Evolutionary conservation across 1,140 invertebrate genomes (phyloP), one percentile per base, ranked within the genome.

Genomic region (Bombyx mori): DNA sequence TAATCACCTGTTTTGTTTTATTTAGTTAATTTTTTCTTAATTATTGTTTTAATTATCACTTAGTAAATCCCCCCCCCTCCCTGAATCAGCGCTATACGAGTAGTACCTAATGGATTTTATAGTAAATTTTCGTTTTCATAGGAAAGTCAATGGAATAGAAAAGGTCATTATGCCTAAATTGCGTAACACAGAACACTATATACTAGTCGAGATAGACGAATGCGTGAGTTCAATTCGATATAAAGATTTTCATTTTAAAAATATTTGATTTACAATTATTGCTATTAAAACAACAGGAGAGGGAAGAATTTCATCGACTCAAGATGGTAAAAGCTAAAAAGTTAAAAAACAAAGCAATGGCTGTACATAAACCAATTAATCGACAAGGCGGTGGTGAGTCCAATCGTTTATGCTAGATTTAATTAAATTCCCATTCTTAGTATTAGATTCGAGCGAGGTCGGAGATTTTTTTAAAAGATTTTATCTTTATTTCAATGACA

Each of bases 241-340:
- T 52, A 88, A 84, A 35, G 26, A 35, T 35, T 0, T 35, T 35
- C 26, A 0, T 35, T 35, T 35, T 35, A 35, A 35, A 35, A 3
- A 35, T 35, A 3, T 35, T 35, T 35, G 26, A 3, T 35, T 35
- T 35, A 35, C 26, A 35, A 35, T 35, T 35, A 1, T 1, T 35
- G 26, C 26, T 35, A 35, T 35, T 35, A 5, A 35, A 35, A 35
- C 26, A 12, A 12, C 47, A 88, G 86, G 86, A 88, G 65, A 70
- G 86, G 56, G 86, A 88, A 69, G 82, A 87, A 44, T 86, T 87
- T 56, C 81, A 85, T 60, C 65, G 82, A 22, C 59, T 88, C 22
- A 88, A 87, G 70, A 85, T 86, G 76, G 74, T 87, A 7, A 88
- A 86, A 63, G 77, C 79, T 1, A 88, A 88, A 69, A 86, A 86